phyloP scores from a whole-genome alignment of 1,140 invertebrate species.

The Drosophila lowei region DNA sequence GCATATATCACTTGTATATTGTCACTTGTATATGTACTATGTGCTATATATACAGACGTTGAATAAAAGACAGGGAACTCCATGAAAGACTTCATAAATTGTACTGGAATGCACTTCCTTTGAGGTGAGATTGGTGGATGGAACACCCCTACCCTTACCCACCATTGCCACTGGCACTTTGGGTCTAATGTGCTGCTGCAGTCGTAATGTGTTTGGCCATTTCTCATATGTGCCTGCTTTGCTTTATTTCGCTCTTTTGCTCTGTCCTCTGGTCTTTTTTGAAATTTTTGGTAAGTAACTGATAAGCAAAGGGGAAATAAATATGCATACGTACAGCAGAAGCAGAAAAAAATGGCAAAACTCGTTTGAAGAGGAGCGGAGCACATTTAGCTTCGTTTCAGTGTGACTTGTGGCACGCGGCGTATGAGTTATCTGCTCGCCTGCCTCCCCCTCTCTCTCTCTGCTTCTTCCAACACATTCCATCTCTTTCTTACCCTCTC shows the following conservation, averaged over 20 bases:
- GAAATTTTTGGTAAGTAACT: conserved; percentile 57
- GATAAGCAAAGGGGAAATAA: conserved; percentile 78
- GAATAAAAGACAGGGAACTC: not conserved
- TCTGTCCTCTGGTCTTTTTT: conserved; percentile 55
- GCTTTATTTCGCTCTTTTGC: conserved; percentile 54
- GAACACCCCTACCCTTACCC: not conserved
- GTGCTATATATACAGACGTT: no score
- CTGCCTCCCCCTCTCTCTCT: conserved; percentile 5
- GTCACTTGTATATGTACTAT: no score
- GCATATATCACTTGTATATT: no score
- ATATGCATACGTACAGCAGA: conserved; percentile 63
- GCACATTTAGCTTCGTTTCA: conserved; percentile 17
- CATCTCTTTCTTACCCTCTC: conserved; percentile 3
- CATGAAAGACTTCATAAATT: conserved; percentile 35
- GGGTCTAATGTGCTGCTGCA: conserved; percentile 65
- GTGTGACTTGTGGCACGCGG: conserved; percentile 45
- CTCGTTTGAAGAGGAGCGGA: not conserved
- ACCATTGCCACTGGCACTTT: conserved; percentile 2
- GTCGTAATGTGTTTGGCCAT: conserved; percentile 73
- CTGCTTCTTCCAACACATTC: conserved; percentile 12
- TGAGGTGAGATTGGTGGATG: not conserved
- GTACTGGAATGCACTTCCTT: not conserved
- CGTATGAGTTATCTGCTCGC: conserved; percentile 72
- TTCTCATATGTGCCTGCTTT: conserved; percentile 61
- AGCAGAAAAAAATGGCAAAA: conserved; percentile 31